Conservation (phyloP, 2,113 vertebrate species). For the Pedionomus torquatus region DNA sequence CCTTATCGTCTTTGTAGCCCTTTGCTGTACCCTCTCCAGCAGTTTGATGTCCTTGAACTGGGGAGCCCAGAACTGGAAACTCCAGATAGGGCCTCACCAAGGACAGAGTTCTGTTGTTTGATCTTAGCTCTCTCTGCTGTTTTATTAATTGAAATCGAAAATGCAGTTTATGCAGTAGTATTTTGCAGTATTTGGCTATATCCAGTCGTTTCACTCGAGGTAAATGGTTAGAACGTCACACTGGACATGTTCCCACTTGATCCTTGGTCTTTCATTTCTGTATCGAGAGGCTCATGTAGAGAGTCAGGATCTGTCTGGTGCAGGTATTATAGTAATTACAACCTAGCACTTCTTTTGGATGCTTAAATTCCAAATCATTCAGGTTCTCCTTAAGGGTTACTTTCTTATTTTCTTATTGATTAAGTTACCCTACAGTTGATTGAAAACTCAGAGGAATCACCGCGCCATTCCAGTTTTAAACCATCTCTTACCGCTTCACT, state of each 20-base stretch:
- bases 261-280: not conserved
- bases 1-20: too few relatives aligned
- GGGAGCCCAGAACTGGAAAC: too few relatives aligned
- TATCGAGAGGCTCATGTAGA: not conserved
- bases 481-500: constrained; percentile 24
- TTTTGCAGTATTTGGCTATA: not conserved
- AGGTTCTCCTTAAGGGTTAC: not conserved
- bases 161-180: not conserved
- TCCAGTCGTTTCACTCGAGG: not conserved
- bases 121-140: not conserved
- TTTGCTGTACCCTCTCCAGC: too few relatives aligned
- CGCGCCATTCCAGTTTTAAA: constrained; percentile 31
- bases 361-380: not conserved
- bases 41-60: too few relatives aligned
- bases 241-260: not conserved
- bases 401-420: not conserved
- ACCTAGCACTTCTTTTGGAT: not conserved
- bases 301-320: not conserved
- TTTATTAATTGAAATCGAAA: not conserved
- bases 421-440: not conserved
- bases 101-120: not conserved
- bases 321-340: not conserved
- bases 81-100: too few relatives aligned
- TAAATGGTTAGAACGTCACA: not conserved
- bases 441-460: not conserved